Evolutionary conservation across 2,113 vertebrate genomes (phyloP).

Genomic region (Sclerurus mexicanus): DNA sequence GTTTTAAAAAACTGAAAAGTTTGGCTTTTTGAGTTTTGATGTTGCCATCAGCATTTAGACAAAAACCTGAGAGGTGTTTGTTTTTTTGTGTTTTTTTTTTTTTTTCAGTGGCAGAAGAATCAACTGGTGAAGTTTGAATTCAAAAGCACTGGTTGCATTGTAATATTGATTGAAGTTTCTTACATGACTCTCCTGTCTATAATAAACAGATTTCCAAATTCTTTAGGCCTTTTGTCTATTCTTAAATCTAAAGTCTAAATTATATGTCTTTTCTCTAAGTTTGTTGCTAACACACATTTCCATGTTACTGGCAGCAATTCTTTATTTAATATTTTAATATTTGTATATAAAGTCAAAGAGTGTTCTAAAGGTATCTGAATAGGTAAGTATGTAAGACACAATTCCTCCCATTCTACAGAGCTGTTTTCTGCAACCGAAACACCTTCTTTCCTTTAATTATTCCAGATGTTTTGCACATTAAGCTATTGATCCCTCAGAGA

Average conservation of each 20-base stretch:
- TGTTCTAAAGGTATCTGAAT: background rate
- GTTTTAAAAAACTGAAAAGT: background rate
- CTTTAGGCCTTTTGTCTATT: background rate
- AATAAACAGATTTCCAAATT: background rate
- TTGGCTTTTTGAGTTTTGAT: background rate
- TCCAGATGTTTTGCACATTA: conserved; percentile 70
- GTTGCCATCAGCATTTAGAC: background rate
- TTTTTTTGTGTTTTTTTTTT: background rate
- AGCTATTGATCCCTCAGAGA: conserved; percentile 38
- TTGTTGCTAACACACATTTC: background rate
- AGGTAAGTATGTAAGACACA: background rate
- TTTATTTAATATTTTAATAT: background rate
- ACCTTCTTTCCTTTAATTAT: conserved; percentile 49
- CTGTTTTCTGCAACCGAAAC: conserved; percentile 13
- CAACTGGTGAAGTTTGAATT: background rate
- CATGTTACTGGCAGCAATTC: background rate
- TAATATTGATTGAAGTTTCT: background rate
- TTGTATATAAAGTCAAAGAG: background rate
- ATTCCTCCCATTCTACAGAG: background rate
- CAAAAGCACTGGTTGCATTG: background rate
- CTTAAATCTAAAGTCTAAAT: background rate
- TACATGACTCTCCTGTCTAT: background rate
- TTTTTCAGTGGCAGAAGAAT: background rate
- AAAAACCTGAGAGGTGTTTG: background rate
- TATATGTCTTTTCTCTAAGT: background rate